Evolutionary conservation across 2,797 vertebrate species (phyloP), one percentile per base, ranked within the genome.

Genomic region (Phoebastria nigripes): DNA sequence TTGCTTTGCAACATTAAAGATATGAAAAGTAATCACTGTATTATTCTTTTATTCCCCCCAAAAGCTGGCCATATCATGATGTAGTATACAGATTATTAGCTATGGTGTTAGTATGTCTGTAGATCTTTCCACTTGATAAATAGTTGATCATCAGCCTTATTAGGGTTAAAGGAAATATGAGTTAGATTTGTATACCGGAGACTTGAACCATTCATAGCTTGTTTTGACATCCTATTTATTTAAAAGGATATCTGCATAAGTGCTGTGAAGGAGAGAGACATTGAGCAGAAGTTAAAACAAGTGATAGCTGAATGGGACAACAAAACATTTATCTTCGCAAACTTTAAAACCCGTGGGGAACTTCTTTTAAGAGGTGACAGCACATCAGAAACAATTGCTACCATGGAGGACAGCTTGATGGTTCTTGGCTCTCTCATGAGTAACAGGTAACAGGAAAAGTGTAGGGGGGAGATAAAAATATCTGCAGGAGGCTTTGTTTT

Each of bases 331-430:
- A 97, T 98, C 1, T 99, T 99, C 16, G 90, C 99, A 62, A 98
- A 98, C 95, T 99, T 99, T 95, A 99, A 99, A 98, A 98, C 97
- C 17, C 99, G 99, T 0, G 99, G 99, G 20, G 99, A 99, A 39
- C 98, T 99, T 72, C 98, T 99, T 25, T 96, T 99, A 93, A 98
- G 98, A 96, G 99, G 99, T 86, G 99, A 99, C 97, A 99, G 98
- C 84, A 99, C 98, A 2, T 98, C 99, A 12, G 99, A 99, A 98
- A 98, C 99, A 79, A 99, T 99, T 41, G 89, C 98, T 89, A 98
- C 89, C 94, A 98, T 99, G 98, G 99, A 99, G 94, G 99, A 99
- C 98, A 99, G 99, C 95, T 97, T 99, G 94, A 99, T 99, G 99
- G 62, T 99, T 77, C 97, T 99, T 92, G 98, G 99, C 6, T 99